These are phyloP conservation scores for Caenorhabditis inopinata DNA, from an alignment of 1,140 invertebrate species.

Conservation along the genomic window DNA sequence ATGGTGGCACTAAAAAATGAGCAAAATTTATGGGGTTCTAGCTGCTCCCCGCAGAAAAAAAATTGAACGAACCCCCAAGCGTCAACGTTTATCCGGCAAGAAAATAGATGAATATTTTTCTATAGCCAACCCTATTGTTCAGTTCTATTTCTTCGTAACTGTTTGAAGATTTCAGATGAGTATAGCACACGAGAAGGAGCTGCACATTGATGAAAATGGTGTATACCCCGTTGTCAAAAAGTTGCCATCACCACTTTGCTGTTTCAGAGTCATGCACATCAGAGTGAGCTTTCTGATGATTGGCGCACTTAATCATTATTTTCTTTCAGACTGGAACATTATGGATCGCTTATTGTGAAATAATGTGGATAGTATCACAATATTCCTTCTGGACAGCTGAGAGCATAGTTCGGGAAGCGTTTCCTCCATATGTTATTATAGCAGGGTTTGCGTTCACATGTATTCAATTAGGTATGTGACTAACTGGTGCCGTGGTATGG, in stretches of 20 bases:
- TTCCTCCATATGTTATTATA: neutral
- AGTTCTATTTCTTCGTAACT: no score
- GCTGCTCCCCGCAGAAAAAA: no score
- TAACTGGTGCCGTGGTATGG: no score
- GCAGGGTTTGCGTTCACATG: neutral
- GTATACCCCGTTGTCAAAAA: constrained; percentile 16
- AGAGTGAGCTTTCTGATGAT: neutral
- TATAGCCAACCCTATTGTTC: no score
- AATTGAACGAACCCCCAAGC: no score
- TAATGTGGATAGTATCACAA: constrained; percentile 17
- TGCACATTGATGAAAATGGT: constrained; percentile 1
- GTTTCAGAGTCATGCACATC: constrained; percentile 18
- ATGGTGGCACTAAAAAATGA: no score
- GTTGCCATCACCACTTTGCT: neutral
- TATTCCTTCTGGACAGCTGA: constrained; percentile 10
- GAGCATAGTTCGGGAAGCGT: neutral
- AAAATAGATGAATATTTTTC: no score
- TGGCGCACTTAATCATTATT: no score
- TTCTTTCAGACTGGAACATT: neutral
- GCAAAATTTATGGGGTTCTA: no score
- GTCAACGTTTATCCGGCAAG: no score
- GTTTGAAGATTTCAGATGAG: constrained; percentile 21
- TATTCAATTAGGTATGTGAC: neutral
- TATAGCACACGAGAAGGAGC: neutral
- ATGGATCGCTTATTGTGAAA: constrained; percentile 4